Percentiles rank a stretch among this genome's conserved stretches.
These are phyloP conservation scores for Drosophila mimica DNA, from an alignment of 2,888 invertebrate species.

Conservation along the genomic window DNA sequence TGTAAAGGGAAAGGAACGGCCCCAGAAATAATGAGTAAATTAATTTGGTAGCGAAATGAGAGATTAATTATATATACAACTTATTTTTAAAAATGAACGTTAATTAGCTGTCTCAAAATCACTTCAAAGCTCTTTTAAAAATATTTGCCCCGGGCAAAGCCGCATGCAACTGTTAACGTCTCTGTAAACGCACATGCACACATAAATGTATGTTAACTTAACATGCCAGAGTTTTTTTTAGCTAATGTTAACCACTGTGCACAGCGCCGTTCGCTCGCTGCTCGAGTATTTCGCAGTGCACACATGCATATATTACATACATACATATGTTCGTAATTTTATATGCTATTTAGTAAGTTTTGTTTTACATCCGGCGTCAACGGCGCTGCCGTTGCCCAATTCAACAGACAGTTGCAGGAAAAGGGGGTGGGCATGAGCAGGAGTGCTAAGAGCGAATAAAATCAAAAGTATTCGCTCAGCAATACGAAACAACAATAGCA, in stretches of 20 bases:
- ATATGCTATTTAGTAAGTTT: conserved; percentile 76
- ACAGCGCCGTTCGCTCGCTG: conserved; percentile 26
- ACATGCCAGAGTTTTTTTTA: neutral
- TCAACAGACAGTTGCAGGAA: conserved; percentile 48
- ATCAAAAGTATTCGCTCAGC: conserved; percentile 71
- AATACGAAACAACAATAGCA: conserved; percentile 31
- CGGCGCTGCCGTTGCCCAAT: conserved; percentile 72
- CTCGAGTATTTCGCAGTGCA: conserved; percentile 56
- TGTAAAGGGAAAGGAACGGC: conserved; percentile 76
- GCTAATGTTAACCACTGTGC: conserved; percentile 50
- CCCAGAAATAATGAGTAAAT: neutral
- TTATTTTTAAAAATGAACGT: neutral
- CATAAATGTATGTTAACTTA: neutral
- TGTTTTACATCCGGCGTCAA: conserved; percentile 80
- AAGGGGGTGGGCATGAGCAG: neutral
- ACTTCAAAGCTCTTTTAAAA: neutral
- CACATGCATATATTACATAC: conserved; percentile 15
- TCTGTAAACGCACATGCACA: neutral
- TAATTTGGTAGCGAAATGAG: neutral
- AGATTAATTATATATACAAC: neutral
- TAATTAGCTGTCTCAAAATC: neutral
- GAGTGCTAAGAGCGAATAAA: conserved; percentile 59
- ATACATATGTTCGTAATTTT: conserved; percentile 51
- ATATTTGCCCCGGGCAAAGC: neutral
- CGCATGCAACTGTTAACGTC: neutral